Base-by-base conservation (phyloP, 2,113 vertebrate genomes). In the Takifugu flavidus region DNA sequence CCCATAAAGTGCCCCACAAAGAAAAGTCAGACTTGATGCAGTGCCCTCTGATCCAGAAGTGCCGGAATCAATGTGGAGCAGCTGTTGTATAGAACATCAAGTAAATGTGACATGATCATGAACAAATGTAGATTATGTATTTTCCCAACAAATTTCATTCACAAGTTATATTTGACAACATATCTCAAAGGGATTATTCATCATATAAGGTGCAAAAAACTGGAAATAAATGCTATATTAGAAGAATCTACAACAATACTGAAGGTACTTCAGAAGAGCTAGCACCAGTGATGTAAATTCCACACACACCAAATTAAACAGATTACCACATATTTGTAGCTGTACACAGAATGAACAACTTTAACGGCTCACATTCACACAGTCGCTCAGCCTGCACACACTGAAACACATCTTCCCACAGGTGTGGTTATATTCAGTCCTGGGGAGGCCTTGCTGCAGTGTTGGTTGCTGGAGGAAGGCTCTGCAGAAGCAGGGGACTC, bases 401-500 rank as follows among this genome's bases (percentile, higher is more conserved):
- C 15, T 44, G 6, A 53, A 4, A 10, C 4, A 6, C 29, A 29
- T 46, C 14, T 47, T 53, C 51, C 45, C 63, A 52, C 14, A 42
- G 54, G 49, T 25, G 13, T 42, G 43, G 47, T 34, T 39, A 13
- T 34, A 44, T 29, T 88, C 74, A 91, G 78, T 90, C 84, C 67
- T 86, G 84, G 28, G 64, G 76, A 25, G 85, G 67, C 69, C 86
- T 84, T 55, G 78, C 53, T 25, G 80, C 60, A 53, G 88, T 59
- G 58, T 47, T 75, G 64, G 60, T 63, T 46, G 86, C 53, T 0
- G 91, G 74, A 0, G 77, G 82, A 0, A 85, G 78, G 70, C 82
- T 59, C 70, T 86, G 86, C 25, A 82, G 83, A 45, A 87, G 87
- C 74, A 88, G 77, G 60, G 89, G 89, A 67, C 88, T 86, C 62